phyloP scores from a whole-genome alignment of 2,888 invertebrate species.

The Trichogramma dendrolimi region DNA sequence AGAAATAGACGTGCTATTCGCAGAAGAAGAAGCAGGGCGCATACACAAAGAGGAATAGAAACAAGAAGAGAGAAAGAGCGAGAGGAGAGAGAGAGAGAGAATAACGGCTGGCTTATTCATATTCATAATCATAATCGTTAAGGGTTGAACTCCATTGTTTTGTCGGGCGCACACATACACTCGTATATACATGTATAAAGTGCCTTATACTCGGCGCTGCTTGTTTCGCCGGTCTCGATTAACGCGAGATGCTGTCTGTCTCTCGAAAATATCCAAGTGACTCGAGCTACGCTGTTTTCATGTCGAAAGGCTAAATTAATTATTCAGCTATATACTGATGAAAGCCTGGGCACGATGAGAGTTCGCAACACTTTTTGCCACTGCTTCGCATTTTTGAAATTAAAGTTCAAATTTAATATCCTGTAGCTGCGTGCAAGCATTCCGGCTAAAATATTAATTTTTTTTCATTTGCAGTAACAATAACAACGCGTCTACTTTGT shows the following conservation, averaged over 20 bases:
- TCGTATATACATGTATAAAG: no score
- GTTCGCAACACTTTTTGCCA: constrained; percentile 19
- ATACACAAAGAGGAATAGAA: background rate
- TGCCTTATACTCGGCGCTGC: no score
- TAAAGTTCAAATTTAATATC: constrained; percentile 10
- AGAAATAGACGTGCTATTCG: constrained; percentile 19
- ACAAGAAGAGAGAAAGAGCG: constrained; percentile 18
- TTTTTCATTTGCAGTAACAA: no score
- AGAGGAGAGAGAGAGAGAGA: constrained; percentile 17
- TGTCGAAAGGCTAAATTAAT: constrained; percentile 26
- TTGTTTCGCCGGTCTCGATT: constrained; percentile 22
- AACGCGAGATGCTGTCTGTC: constrained; percentile 20
- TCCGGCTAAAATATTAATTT: no score
- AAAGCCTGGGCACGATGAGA: constrained; percentile 26
- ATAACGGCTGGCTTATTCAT: constrained; percentile 25
- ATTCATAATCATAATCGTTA: constrained; percentile 36
- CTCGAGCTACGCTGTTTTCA: constrained; percentile 12
- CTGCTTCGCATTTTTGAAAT: constrained; percentile 19
- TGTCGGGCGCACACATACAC: constrained; percentile 11
- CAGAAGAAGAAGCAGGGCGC: constrained; percentile 1
- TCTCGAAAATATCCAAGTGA: constrained; percentile 29
- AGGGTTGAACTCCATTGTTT: constrained; percentile 28
- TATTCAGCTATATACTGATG: constrained; percentile 27
- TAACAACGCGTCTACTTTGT: no score
- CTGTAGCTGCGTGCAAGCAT: no score